Evolutionary conservation across 1,140 invertebrate genomes (phyloP), one percentile per base, ranked within the genome.

Genomic region (Panulirus ornatus): DNA sequence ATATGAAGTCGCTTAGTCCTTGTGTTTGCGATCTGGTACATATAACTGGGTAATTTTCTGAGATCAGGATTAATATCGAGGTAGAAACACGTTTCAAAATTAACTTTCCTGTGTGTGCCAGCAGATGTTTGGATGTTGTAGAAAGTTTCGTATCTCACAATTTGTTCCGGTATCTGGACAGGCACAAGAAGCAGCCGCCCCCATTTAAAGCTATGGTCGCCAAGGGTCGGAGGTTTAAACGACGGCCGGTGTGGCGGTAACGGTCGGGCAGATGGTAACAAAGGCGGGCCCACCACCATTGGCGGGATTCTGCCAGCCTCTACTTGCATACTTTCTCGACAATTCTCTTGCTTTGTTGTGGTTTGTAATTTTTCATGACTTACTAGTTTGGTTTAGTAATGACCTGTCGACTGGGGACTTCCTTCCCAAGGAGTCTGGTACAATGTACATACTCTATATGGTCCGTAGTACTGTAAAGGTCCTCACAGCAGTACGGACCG

Each of bases 201-300:
- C n/a, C 58, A 66, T 66, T 66, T 66, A 27, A 30, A 66, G 58
- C n/a, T 66, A 66, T 66, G 58, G 58, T 66, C 16, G 58, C 11
- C 8, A 6, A 6, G 58, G 58, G 22, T 30, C 5, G 16, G 58
- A 27, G 58, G 5, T 66, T 66, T 66, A 66, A 66, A 66, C n/a
- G 58, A 30, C 0, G 47, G 78, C 27, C 47, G 40, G 78, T 66
- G 27, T 66, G 78, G 47, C 14, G 47, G 30, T 81, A 81, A 81
- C 78, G 78, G 78, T 81, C 78, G 78, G 47, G 6, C 78, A 81
- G 78, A 51, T 81, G 78, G 78, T 58, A 38, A 81, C 78, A 81
- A 81, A 81, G 78, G 51, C 47, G 51, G 44, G 19, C 22, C 76
- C 76, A 14, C n/a, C 58, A 27, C n/a, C 58, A 27, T 8, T 66